phyloP scores from a whole-genome alignment of 2,797 vertebrate species.

The Pygocentrus nattereri region DNA sequence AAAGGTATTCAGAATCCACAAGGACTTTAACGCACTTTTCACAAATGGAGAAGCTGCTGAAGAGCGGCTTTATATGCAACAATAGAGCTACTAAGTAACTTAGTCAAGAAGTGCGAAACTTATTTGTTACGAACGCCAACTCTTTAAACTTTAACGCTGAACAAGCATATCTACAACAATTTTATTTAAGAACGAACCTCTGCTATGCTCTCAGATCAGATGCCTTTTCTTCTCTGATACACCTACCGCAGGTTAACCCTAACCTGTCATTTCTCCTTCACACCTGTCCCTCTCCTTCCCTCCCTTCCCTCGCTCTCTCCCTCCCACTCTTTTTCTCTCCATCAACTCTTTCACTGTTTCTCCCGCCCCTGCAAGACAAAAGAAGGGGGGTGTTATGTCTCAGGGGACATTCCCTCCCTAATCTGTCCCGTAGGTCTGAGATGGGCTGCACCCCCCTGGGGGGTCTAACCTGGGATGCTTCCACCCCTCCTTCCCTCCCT shows the following conservation, averaged over 20 bases:
- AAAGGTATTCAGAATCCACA: no score
- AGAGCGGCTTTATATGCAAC: no score
- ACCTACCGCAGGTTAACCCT: slow-evolving; percentile 22
- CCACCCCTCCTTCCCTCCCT: slow-evolving; percentile 54
- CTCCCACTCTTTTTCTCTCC: slow-evolving; percentile 53
- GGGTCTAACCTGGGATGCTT: slow-evolving; percentile 63
- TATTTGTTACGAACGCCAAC: no score
- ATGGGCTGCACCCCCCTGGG: slow-evolving; percentile 53
- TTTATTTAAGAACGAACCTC: not conserved
- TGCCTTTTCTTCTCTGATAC: slow-evolving; percentile 26
- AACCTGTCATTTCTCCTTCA: slow-evolving; percentile 57
- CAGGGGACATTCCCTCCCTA: slow-evolving; percentile 59
- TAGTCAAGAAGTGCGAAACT: no score
- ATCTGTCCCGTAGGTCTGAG: slow-evolving; percentile 63
- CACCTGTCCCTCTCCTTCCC: slow-evolving; percentile 51
- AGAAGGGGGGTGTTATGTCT: slow-evolving; percentile 59
- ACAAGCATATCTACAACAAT: not conserved
- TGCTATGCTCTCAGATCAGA: not conserved
- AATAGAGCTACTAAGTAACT: no score
- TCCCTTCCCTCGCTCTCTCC: slow-evolving; percentile 49
- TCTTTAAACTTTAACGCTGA: not conserved
- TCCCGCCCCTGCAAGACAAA: slow-evolving; percentile 62
- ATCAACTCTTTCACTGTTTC: slow-evolving; percentile 46
- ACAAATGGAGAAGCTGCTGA: no score
- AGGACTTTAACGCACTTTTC: no score